Conservation (phyloP, 2,113 vertebrate genomes). For the Crocuta crocuta region DNA sequence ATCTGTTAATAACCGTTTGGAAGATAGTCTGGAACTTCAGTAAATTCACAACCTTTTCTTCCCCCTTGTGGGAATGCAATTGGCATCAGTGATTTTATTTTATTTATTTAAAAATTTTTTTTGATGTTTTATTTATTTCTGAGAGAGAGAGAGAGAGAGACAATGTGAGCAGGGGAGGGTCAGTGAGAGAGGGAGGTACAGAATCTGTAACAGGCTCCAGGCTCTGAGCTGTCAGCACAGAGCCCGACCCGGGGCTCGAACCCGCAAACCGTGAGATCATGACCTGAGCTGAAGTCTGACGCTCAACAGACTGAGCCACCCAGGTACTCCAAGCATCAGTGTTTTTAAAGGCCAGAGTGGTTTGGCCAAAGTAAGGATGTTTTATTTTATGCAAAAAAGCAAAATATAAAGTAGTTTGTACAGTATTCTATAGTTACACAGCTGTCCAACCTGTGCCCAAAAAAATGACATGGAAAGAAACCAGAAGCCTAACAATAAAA, state of each 20-base stretch:
- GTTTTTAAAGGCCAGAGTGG: background rate
- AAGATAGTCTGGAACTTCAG: background rate
- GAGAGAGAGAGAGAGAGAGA: too few species aligned
- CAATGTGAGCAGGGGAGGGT: too few species aligned
- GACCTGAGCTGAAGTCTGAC: too few species aligned
- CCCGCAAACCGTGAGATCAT: too few species aligned
- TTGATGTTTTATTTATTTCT: too few species aligned
- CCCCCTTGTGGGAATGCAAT: background rate
- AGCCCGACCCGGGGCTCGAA: too few species aligned
- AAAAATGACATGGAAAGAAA: slow-evolving; percentile 62
- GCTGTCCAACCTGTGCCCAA: background rate
- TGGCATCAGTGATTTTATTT: background rate
- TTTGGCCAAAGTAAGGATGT: slow-evolving; percentile 14
- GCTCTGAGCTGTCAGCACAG: too few species aligned
- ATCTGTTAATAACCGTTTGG: background rate
- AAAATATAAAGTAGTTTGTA: slow-evolving; percentile 28
- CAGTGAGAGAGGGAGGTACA: too few species aligned
- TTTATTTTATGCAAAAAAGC: background rate
- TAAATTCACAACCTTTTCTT: background rate
- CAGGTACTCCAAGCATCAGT: too few species aligned
- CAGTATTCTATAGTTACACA: slow-evolving; percentile 25
- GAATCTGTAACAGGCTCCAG: too few species aligned
- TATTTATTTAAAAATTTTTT: too few species aligned
- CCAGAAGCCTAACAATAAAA: background rate
- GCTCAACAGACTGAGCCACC: too few species aligned